These are phyloP conservation scores for Drusus annulatus DNA, from an alignment of 1,140 invertebrate genomes.

Conservation along the genomic window DNA sequence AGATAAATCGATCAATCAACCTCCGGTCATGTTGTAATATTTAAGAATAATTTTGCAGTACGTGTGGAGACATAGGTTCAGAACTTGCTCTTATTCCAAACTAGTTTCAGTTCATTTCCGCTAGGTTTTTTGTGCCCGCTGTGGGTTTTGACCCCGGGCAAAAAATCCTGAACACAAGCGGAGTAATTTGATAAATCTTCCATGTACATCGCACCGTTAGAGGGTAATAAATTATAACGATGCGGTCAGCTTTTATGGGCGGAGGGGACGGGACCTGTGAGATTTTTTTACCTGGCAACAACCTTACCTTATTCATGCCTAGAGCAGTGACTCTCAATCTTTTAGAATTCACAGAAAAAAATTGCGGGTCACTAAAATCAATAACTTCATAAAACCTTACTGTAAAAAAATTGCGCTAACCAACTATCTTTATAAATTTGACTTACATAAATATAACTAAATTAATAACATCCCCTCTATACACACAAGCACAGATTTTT, in stretches of 20 bases:
- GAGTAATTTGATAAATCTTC: slow-evolving; percentile 18
- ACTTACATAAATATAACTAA: too few species aligned
- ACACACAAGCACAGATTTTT: too few species aligned
- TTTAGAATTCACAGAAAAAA: too few species aligned
- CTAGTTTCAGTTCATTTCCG: slow-evolving; percentile 14
- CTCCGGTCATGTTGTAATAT: too few species aligned
- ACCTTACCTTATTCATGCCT: not conserved
- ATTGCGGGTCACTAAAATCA: too few species aligned
- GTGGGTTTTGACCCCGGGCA: slow-evolving; percentile 32
- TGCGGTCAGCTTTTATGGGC: slow-evolving; percentile 13
- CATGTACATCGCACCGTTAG: not conserved
- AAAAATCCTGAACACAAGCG: slow-evolving; percentile 4
- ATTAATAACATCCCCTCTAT: too few species aligned
- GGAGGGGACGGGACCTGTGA: not conserved
- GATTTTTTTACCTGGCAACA: slow-evolving; percentile 19
- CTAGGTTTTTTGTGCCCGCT: not conserved
- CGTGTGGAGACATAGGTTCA: not conserved
- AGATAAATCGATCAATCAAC: too few species aligned
- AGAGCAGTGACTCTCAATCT: too few species aligned
- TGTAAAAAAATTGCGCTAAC: too few species aligned
- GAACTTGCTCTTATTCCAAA: slow-evolving; percentile 23
- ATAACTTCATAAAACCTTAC: too few species aligned
- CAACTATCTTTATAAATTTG: too few species aligned
- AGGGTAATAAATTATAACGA: not conserved
- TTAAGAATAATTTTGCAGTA: too few species aligned